Conservation (phyloP, 1,140 invertebrate genomes). For the Ostrea denselamellosa region DNA sequence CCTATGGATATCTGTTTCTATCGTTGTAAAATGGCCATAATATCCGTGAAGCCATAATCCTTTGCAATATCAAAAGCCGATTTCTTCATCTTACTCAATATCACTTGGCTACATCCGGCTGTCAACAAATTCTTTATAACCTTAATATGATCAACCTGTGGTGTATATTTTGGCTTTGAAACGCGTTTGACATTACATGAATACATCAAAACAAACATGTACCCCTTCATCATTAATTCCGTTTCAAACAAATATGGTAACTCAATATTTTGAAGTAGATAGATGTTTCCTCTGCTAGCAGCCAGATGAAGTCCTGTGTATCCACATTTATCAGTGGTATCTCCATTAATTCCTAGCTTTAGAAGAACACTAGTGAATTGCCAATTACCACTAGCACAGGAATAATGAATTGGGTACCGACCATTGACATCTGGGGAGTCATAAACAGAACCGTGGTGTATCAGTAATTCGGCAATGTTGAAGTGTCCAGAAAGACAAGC, state of each 20-base stretch:
- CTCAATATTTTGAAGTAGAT: conserved; percentile 19
- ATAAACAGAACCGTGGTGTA: background rate
- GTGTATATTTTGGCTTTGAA: background rate
- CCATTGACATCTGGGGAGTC: background rate
- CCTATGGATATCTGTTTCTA: no score
- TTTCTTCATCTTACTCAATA: background rate
- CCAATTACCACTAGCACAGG: conserved; percentile 25
- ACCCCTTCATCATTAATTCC: background rate
- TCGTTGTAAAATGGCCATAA: background rate
- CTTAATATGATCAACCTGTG: background rate
- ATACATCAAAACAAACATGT: conserved; percentile 29
- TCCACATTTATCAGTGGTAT: background rate
- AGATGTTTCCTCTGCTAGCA: conserved; percentile 16
- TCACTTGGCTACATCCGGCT: background rate
- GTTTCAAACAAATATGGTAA: conserved; percentile 6
- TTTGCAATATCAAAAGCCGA: background rate
- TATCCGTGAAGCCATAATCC: conserved; percentile 11
- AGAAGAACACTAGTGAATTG: background rate
- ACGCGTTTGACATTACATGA: background rate
- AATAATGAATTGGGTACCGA: conserved; percentile 26
- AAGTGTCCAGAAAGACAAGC: conserved; percentile 13
- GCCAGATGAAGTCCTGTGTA: conserved; percentile 25
- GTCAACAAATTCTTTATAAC: background rate
- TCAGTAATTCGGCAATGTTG: background rate
- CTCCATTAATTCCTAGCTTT: background rate